Percentiles rank a stretch among this genome's conserved stretches.
Conservation (phyloP, 2,113 vertebrate genomes). For the Aramus guarauna region DNA sequence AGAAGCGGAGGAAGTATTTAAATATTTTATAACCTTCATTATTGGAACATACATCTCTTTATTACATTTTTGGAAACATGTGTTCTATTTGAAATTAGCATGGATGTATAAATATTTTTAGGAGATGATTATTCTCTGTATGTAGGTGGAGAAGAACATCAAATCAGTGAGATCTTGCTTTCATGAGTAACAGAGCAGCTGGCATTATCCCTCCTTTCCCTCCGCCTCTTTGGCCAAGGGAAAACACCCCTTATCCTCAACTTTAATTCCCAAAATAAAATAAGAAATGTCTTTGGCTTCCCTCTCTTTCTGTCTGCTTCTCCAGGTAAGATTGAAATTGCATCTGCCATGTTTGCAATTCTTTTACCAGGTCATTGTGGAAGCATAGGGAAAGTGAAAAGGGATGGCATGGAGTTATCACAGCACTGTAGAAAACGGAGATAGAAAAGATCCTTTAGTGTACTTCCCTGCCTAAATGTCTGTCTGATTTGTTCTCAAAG, state of each 20-base stretch:
- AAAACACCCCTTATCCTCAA: slow-evolving; percentile 44
- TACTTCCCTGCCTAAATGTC: not conserved
- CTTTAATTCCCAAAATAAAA: slow-evolving; percentile 25
- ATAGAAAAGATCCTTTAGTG: not conserved
- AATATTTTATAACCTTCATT: slow-evolving; percentile 53
- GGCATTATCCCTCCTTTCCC: slow-evolving; percentile 14
- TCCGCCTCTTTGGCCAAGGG: not conserved
- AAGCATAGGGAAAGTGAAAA: not conserved
- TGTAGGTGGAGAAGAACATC: slow-evolving; percentile 57
- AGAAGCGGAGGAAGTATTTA: slow-evolving; percentile 58
- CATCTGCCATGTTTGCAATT: not conserved
- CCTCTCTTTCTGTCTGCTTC: not conserved
- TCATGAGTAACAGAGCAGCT: slow-evolving; percentile 55
- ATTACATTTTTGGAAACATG: slow-evolving; percentile 47
- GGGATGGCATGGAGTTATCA: not conserved
- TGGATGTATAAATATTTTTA: slow-evolving; percentile 56
- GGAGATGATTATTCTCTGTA: slow-evolving; percentile 48
- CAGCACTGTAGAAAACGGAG: not conserved
- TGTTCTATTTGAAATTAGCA: slow-evolving; percentile 47
- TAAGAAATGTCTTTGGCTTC: not conserved
- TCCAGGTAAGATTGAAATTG: not conserved
- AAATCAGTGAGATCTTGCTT: slow-evolving; percentile 52
- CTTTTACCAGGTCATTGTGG: not conserved
- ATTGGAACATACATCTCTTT: slow-evolving; percentile 50
- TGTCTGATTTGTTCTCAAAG: not conserved